Base-by-base conservation (phyloP, 2,113 vertebrate species). In the Nycticebus coucang region DNA sequence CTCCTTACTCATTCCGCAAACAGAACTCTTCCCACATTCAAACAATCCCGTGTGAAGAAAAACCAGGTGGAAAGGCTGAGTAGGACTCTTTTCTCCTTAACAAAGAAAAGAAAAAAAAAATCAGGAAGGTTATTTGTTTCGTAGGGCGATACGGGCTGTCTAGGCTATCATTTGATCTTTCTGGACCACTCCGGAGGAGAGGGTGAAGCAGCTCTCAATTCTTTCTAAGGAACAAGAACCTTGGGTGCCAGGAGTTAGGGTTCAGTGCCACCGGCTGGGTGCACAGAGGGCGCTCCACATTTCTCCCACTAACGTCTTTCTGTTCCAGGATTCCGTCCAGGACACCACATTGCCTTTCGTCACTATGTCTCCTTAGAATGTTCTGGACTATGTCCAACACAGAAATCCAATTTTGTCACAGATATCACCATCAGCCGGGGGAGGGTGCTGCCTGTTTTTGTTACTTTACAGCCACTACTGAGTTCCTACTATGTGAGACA, bases 351-450 rank as follows among this genome's bases (percentile, higher is more conserved):
- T 89, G 69, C 22, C 64, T 72, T 71, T 86, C 89, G 64, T 80
- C 17, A 66, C 53, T 45, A 71, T 12, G 18, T 64, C 80, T 81
- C 53, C 41, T 57, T 60, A 77, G 87, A 96, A 82, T 84, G n/a
- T 78, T 74, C 66, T 87, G 72, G 50, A 88, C 62, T 57, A 11
- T 68, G 59, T 83, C 81, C 81, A 86, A 68, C 78, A 60, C 71
- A 90, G 62, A 87, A 91, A 92, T 89, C 60, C 87, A 94, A n/a
- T 80, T 87, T 80, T 80, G 53, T 87, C 69, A 93, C 79, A 95
- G 82, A 86, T 33, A 77, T n/a, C 84, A 92, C 33, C 37, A 57
- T 0, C 1, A 84, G 21, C 8, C 28, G 4, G 57, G 17, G 41
- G 30, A 41, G 37, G 26, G 45, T 72, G 8, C 22, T 50, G 28